A percentile compares a stretch with the other conserved stretches of the same genome.
phyloP scores from a whole-genome alignment of 2,888 invertebrate genomes.

The Julus scandinavius region DNA sequence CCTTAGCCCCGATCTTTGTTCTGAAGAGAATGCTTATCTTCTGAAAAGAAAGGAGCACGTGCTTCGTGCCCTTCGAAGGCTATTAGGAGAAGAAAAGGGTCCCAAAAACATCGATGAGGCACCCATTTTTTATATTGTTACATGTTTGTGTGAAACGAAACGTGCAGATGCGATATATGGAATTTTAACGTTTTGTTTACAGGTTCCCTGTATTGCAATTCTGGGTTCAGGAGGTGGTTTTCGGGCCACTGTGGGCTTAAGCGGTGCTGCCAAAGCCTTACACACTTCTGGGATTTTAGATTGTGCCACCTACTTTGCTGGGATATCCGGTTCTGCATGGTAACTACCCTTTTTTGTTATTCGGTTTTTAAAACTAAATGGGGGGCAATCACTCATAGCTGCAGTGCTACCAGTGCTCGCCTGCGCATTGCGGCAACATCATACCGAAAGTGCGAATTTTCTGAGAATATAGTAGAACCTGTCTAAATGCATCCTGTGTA shows the following conservation, averaged over 20 bases:
- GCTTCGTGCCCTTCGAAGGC: constrained; percentile 62
- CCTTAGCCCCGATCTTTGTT: constrained; percentile 66
- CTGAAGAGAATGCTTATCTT: constrained; percentile 66
- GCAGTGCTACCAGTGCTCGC: neutral
- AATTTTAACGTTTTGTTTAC: constrained; percentile 48
- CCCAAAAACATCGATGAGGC: constrained; percentile 59
- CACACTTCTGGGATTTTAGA: constrained; percentile 65
- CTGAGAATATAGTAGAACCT: too few relatives aligned
- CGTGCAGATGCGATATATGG: neutral
- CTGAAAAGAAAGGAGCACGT: constrained; percentile 62
- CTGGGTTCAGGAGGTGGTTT: constrained; percentile 69
- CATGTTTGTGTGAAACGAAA: neutral
- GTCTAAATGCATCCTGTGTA: too few relatives aligned
- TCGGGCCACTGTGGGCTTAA: constrained; percentile 67
- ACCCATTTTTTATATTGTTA: neutral
- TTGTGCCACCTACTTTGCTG: constrained; percentile 65
- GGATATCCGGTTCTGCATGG: constrained; percentile 68
- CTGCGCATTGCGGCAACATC: neutral
- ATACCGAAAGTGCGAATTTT: too few relatives aligned
- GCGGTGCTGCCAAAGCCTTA: constrained; percentile 67
- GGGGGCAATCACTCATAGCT: neutral
- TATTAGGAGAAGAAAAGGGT: constrained; percentile 63
- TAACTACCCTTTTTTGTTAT: constrained; percentile 58
- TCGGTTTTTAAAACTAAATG: neutral
- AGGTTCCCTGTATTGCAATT: constrained; percentile 67